Evolutionary conservation across 2,113 vertebrate genomes (phyloP).

Genomic region (Trinectes maculatus): DNA sequence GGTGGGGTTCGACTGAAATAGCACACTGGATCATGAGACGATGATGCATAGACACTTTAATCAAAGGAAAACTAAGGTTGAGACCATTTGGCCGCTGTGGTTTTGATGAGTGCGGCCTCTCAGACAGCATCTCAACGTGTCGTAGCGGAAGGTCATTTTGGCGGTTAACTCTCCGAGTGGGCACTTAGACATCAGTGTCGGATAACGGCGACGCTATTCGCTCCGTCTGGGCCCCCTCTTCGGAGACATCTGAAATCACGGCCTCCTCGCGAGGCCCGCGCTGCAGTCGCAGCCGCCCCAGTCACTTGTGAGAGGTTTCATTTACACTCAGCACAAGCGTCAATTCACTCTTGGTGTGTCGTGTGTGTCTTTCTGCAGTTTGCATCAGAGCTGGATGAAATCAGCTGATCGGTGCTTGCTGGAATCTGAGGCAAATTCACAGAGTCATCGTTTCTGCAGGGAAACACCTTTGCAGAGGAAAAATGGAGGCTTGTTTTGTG

Average conservation of each 20-base stretch:
- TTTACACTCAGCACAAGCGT: conserved; percentile 2
- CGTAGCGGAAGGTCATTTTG: conserved; percentile 69
- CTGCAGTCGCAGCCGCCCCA: neutral
- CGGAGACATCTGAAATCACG: conserved; percentile 49
- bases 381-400: neutral
- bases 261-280: neutral
- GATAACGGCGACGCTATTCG: conserved; percentile 52
- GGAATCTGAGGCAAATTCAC: conserved; percentile 8
- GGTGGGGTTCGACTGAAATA: conserved; percentile 53
- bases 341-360: neutral
- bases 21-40: conserved; percentile 36
- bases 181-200: conserved; percentile 66
- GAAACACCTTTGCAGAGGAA: neutral
- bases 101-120: conserved; percentile 65
- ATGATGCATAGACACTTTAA: conserved; percentile 61
- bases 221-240: conserved; percentile 16
- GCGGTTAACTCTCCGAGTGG: conserved; percentile 69
- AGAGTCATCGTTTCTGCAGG: neutral
- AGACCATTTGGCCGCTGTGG: conserved; percentile 69
- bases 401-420: neutral
- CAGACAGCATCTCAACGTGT: conserved; percentile 61
- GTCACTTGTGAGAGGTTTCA: conserved; percentile 13
- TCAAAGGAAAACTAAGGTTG: conserved; percentile 68
- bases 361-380: neutral
- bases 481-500: neutral